Conservation (phyloP, 2,797 vertebrate species). For the Lophius americanus region DNA sequence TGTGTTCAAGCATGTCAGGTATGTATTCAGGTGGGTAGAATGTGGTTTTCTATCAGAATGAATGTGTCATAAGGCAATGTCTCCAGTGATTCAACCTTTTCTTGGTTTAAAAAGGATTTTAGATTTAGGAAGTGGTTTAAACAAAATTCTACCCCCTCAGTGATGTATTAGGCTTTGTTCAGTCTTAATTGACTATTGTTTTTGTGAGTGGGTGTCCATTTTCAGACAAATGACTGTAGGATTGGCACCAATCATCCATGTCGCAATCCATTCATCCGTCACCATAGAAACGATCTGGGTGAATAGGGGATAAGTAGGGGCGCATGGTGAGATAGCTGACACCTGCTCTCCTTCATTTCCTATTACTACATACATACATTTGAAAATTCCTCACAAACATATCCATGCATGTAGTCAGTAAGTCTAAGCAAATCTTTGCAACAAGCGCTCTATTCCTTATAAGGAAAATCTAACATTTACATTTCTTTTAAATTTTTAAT, state of each 20-base stretch:
- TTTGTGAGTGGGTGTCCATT: slow-evolving; percentile 71
- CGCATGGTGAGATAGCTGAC: slow-evolving; percentile 78
- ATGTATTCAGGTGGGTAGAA: not conserved
- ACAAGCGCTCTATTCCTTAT: slow-evolving; percentile 1
- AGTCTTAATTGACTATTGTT: slow-evolving; percentile 74
- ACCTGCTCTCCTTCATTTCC: slow-evolving; percentile 78
- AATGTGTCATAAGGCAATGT: not conserved
- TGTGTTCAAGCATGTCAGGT: not conserved
- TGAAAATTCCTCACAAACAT: slow-evolving; percentile 38
- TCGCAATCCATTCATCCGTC: slow-evolving; percentile 78
- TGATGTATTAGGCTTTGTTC: slow-evolving; percentile 47
- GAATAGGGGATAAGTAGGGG: slow-evolving; percentile 80
- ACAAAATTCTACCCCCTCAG: slow-evolving; percentile 23
- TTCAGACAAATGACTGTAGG: slow-evolving; percentile 74
- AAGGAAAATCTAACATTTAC: slow-evolving; percentile 16
- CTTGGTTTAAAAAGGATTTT: too few species aligned
- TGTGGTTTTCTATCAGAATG: not conserved
- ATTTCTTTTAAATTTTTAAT: not conserved
- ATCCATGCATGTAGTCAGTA: slow-evolving; percentile 6
- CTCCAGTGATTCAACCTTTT: not conserved
- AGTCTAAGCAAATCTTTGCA: slow-evolving; percentile 15
- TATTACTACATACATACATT: slow-evolving; percentile 41
- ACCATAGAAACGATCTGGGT: slow-evolving; percentile 79
- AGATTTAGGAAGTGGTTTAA: not conserved
- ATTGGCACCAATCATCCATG: slow-evolving; percentile 82